phyloP scores from a whole-genome alignment of 2,113 vertebrate species.

The Astur gentilis region DNA sequence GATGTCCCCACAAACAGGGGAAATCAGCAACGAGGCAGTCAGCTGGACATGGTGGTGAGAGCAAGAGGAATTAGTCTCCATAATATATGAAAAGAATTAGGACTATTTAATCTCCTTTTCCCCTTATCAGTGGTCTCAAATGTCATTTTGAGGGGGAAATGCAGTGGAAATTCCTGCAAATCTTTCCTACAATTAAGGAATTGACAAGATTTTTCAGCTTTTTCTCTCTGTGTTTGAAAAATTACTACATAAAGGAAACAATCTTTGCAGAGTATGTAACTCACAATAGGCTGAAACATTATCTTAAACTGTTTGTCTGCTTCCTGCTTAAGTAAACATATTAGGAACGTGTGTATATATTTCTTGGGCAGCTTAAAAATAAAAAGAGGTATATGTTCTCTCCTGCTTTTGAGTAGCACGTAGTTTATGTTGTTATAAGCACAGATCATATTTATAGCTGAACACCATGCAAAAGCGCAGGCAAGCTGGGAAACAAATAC shows the following conservation, averaged over 20 bases:
- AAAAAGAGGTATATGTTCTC: neutral
- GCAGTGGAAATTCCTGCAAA: constrained; percentile 26
- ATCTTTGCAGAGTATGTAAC: constrained; percentile 6
- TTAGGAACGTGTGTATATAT: constrained; percentile 44
- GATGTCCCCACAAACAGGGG: neutral
- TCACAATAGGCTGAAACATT: constrained; percentile 48
- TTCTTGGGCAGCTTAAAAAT: constrained; percentile 47
- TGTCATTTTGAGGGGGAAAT: constrained; percentile 6
- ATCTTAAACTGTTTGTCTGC: constrained; percentile 54
- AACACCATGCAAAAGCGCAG: neutral
- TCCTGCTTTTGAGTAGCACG: constrained; percentile 2
- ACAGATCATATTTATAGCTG: constrained; percentile 31
- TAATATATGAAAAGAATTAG: constrained; percentile 13
- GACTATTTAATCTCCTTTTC: constrained; percentile 33
- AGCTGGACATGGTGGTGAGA: constrained; percentile 9
- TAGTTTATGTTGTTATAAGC: constrained; percentile 26
- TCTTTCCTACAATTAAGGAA: constrained; percentile 37
- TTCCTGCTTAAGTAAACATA: constrained; percentile 65
- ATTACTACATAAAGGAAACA: constrained; percentile 36
- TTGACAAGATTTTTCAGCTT: constrained; percentile 51
- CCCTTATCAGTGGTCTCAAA: constrained; percentile 35
- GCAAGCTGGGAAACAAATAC: constrained; percentile 43
- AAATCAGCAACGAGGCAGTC: neutral
- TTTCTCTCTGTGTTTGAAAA: constrained; percentile 17
- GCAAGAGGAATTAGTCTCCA: constrained; percentile 32